Evolutionary conservation across 2,113 vertebrate genomes (phyloP).

Genomic region (Progne subis): DNA sequence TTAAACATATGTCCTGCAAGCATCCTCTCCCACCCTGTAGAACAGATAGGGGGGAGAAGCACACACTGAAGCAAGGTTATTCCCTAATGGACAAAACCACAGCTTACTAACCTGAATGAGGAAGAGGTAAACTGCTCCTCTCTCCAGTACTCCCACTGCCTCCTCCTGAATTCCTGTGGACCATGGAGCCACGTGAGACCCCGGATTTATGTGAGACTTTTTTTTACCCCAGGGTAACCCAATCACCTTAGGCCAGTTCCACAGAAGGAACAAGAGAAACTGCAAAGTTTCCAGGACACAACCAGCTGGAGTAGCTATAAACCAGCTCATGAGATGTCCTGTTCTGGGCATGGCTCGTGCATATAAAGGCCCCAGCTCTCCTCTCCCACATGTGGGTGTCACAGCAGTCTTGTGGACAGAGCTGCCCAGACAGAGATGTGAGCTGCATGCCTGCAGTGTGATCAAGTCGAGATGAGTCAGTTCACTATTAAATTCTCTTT

Average conservation of each 20-base stretch:
- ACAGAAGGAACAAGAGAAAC: neutral
- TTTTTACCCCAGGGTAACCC: neutral
- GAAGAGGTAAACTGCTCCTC: neutral
- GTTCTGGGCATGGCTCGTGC: rapidly evolving
- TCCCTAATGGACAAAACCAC: neutral
- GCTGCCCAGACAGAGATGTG: neutral
- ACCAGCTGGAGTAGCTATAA: neutral
- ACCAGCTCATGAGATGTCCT: neutral
- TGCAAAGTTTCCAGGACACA: neutral
- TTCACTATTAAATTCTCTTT: slow-evolving; percentile 2
- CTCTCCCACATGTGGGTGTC: neutral
- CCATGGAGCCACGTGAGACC: neutral
- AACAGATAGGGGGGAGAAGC: neutral
- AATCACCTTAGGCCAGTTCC: neutral
- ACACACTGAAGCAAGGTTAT: neutral
- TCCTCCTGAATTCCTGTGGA: neutral
- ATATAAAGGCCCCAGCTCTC: neutral
- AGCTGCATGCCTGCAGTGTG: neutral
- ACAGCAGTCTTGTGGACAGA: neutral
- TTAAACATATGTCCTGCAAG: neutral
- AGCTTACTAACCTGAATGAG: neutral
- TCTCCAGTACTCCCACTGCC: neutral
- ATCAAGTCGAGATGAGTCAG: neutral
- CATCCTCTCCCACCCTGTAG: neutral
- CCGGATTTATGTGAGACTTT: neutral